These are phyloP conservation scores for Dasypogon diadema DNA, from an alignment of 2,888 invertebrate species.

Conservation along the genomic window DNA sequence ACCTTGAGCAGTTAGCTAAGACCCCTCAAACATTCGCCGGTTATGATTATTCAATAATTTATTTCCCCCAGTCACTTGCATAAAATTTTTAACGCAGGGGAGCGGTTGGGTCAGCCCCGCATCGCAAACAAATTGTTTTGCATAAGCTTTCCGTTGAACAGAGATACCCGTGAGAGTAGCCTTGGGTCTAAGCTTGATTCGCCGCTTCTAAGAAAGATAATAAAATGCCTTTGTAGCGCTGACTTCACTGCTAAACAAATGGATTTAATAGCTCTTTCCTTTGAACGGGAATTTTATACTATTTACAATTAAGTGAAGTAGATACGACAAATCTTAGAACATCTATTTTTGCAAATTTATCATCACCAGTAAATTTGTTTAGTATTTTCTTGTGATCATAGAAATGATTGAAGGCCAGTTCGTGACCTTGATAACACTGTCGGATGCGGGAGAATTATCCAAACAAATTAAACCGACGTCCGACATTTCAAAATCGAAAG, in stretches of 20 bases:
- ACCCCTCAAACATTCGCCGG: neutral
- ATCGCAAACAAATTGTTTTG: neutral
- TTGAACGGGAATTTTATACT: too few relatives aligned
- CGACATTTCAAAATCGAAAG: neutral
- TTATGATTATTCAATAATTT: slow-evolving; percentile 2
- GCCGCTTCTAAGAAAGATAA: neutral
- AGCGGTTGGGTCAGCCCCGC: neutral
- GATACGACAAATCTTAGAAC: too few relatives aligned
- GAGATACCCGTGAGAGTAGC: neutral
- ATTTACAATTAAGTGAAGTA: too few relatives aligned
- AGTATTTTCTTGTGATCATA: neutral
- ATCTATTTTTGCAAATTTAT: neutral
- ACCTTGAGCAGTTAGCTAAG: neutral
- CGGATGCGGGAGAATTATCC: neutral
- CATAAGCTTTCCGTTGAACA: neutral
- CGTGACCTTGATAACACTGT: neutral
- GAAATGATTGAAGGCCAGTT: neutral
- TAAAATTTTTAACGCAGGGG: neutral
- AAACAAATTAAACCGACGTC: too few relatives aligned
- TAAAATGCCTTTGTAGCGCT: slow-evolving; percentile 4
- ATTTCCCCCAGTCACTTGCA: slow-evolving; percentile 6
- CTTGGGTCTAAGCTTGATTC: neutral
- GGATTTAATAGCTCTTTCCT: neutral
- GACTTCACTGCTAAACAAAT: slow-evolving; percentile 16
- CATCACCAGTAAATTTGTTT: neutral